A percentile compares a stretch with the other conserved stretches of the same genome.
phyloP scores from a whole-genome alignment of 2,888 invertebrate genomes.

The Oscheius onirici region DNA sequence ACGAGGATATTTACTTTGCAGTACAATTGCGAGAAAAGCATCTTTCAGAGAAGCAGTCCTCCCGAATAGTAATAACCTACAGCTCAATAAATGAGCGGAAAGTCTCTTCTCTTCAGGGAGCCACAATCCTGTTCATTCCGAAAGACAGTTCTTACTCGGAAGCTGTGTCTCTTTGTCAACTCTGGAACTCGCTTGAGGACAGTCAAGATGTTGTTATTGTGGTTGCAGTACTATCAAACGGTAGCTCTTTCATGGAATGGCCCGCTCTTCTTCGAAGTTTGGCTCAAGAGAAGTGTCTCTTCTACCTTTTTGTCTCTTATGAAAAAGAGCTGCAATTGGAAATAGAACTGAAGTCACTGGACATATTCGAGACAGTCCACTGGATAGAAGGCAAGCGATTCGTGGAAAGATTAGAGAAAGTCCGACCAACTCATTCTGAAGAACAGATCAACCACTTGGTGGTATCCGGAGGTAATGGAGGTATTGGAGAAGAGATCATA shows the following conservation, averaged over 20 bases:
- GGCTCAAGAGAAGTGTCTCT: slow-evolving; percentile 44
- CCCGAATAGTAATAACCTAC: not conserved
- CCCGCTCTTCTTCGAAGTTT: slow-evolving; percentile 47
- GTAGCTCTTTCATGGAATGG: slow-evolving; percentile 44
- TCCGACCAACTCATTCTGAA: not conserved
- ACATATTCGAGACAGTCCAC: slow-evolving; percentile 43
- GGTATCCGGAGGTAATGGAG: slow-evolving; percentile 61
- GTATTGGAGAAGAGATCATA: slow-evolving; percentile 52
- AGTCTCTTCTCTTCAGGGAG: not conserved
- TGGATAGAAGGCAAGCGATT: slow-evolving; percentile 36
- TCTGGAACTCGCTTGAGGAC: slow-evolving; percentile 39
- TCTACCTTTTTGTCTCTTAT: slow-evolving; percentile 45
- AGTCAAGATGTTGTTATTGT: slow-evolving; percentile 19
- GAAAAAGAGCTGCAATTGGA: slow-evolving; percentile 37
- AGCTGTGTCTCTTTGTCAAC: slow-evolving; percentile 26
- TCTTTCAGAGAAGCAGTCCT: not conserved
- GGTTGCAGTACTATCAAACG: slow-evolving; percentile 39
- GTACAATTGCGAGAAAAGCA: not conserved
- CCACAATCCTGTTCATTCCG: not conserved
- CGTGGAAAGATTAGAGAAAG: slow-evolving; percentile 38
- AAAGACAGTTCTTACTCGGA: not conserved
- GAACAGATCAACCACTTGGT: slow-evolving; percentile 29
- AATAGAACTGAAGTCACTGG: slow-evolving; percentile 26
- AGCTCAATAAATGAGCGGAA: not conserved
- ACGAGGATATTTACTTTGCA: slow-evolving; percentile 12